Evolutionary conservation across 1,140 invertebrate species (phyloP).

Genomic region (Littorina saxatilis): DNA sequence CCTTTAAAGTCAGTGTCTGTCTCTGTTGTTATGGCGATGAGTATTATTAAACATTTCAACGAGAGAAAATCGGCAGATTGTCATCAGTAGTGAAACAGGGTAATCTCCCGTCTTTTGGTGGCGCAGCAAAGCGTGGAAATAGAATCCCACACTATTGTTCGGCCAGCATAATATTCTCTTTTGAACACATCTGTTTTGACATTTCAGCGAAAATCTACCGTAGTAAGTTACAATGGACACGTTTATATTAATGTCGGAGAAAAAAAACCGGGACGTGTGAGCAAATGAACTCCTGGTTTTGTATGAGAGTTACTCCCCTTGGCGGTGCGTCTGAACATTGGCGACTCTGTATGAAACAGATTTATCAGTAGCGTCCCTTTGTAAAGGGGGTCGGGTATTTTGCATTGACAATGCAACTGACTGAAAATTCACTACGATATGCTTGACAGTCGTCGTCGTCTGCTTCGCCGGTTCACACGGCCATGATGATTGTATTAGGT

Average conservation of each 20-base stretch:
- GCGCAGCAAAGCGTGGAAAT: slow-evolving; percentile 20
- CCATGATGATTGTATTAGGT: slow-evolving; percentile 8
- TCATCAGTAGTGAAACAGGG: slow-evolving; percentile 5
- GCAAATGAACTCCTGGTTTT: background rate
- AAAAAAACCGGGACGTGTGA: background rate
- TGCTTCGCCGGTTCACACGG: slow-evolving; percentile 7
- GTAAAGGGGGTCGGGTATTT: background rate
- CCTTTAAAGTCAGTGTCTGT: too few relatives aligned
- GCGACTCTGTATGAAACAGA: slow-evolving; percentile 23
- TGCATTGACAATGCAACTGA: slow-evolving; percentile 24
- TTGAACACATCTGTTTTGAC: slow-evolving; percentile 1
- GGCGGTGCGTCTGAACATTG: background rate
- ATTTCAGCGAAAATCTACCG: slow-evolving; percentile 20
- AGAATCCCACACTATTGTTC: slow-evolving; percentile 14
- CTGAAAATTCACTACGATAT: slow-evolving; percentile 13
- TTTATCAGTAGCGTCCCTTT: slow-evolving; percentile 26
- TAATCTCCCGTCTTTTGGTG: background rate
- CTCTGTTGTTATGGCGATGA: background rate
- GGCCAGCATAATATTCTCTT: slow-evolving; percentile 11
- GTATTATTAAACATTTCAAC: slow-evolving; percentile 8
- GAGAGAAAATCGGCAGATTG: slow-evolving; percentile 10
- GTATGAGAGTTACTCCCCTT: background rate
- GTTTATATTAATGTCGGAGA: background rate
- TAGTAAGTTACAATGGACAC: background rate
- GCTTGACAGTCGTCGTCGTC: slow-evolving; percentile 19